Conservation (phyloP, 2,113 vertebrate species). For the Mugil cephalus region DNA sequence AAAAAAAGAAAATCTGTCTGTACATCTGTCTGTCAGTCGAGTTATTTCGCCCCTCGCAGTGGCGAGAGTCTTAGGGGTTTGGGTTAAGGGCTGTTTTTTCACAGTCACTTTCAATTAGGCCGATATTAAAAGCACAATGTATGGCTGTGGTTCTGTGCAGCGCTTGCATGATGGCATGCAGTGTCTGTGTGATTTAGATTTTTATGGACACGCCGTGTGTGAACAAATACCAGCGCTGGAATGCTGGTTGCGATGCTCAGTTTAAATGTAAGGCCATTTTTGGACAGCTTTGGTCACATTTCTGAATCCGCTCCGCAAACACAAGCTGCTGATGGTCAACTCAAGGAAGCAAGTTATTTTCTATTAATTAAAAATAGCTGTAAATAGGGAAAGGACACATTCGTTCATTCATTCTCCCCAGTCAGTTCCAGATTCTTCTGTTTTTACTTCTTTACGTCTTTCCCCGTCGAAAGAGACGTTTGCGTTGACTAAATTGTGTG, state of each 20-base stretch:
- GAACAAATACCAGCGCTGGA: slow-evolving; percentile 33
- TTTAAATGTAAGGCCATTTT: slow-evolving; percentile 28
- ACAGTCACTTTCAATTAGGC: slow-evolving; percentile 65
- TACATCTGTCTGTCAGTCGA: slow-evolving; percentile 72
- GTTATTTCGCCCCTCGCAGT: slow-evolving; percentile 61
- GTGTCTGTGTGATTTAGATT: slow-evolving; percentile 33
- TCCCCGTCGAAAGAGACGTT: not conserved
- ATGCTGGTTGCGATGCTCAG: slow-evolving; percentile 26
- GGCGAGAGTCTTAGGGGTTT: slow-evolving; percentile 45
- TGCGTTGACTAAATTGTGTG: not conserved
- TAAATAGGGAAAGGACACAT: not conserved
- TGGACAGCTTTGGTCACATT: slow-evolving; percentile 30
- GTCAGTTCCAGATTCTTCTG: not conserved
- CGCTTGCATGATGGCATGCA: slow-evolving; percentile 29
- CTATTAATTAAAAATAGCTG: slow-evolving; percentile 28
- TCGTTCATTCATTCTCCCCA: not conserved
- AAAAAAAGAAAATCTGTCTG: slow-evolving; percentile 55
- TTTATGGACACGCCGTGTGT: slow-evolving; percentile 22
- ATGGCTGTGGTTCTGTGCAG: slow-evolving; percentile 22
- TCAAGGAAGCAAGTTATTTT: slow-evolving; percentile 7
- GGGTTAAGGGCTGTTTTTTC: slow-evolving; percentile 56
- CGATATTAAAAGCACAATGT: slow-evolving; percentile 48
- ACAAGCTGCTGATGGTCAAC: slow-evolving; percentile 18
- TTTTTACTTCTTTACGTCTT: slow-evolving; percentile 5
- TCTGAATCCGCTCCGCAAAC: slow-evolving; percentile 44